These are phyloP conservation scores for Triplophysa dalaica DNA, from an alignment of 2,113 vertebrate genomes.

Conservation along the genomic window DNA sequence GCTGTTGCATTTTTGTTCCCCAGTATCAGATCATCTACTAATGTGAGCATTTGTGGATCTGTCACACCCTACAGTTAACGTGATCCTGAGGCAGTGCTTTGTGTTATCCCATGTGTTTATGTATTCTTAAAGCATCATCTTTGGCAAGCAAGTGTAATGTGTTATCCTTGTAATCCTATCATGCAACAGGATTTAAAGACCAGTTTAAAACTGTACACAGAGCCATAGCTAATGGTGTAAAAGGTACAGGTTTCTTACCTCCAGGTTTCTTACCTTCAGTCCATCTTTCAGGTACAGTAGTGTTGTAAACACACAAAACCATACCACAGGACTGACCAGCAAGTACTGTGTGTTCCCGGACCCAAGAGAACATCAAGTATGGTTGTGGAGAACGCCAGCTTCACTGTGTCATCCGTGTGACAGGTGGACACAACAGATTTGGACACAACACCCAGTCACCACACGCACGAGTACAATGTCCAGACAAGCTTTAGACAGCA, in stretches of 20 bases:
- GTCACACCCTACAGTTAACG: neutral
- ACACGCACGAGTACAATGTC: constrained; percentile 33
- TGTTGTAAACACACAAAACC: constrained; percentile 17
- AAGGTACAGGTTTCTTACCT: no score
- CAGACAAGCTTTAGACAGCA: constrained; percentile 26
- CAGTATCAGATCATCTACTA: neutral
- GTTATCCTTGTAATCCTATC: neutral
- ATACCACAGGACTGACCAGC: constrained; percentile 26
- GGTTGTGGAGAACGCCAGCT: constrained; percentile 18
- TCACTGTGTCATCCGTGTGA: constrained; percentile 42
- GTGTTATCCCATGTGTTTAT: neutral
- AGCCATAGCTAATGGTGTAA: no score
- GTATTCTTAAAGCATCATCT: neutral
- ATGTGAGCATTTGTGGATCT: neutral
- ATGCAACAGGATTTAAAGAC: neutral
- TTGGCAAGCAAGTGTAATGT: no score
- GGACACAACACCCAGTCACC: constrained; percentile 48
- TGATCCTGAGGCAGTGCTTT: neutral
- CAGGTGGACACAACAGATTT: constrained; percentile 55
- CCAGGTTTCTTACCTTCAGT: no score
- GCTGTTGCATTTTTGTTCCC: neutral
- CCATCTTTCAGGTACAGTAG: neutral
- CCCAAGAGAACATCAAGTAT: constrained; percentile 22
- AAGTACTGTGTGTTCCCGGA: constrained; percentile 12
- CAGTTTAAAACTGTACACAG: neutral